Base-by-base conservation (phyloP, 2,797 vertebrate genomes). In the Pyrocephalus nanus region DNA sequence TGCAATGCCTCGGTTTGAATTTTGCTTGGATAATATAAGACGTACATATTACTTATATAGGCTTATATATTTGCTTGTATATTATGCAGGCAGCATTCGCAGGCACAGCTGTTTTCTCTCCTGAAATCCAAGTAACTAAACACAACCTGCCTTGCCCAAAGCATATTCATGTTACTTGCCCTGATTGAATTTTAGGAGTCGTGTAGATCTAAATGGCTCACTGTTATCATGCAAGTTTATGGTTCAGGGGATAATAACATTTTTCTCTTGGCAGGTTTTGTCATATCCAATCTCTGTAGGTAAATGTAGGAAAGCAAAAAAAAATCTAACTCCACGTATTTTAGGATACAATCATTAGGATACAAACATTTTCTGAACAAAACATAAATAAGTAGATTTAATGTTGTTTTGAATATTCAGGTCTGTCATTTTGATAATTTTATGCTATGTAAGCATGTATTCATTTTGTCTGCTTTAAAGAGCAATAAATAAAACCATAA, bases 211-310 rank as follows among this genome's bases (percentile, higher is more conserved):
- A 61, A 42, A 57, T 79, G 88, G 79, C 21, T 95, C 26, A 20
- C 10, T 47, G 18, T 88, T 86, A 36, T 7, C 15, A 48, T 32
- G 32, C 55, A 47, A 47, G 34, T 84, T 86, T 85, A 50, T 47
- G 51, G 67, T 90, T 95, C 89, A 86, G 70, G 11, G 57, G 40
- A 86, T 73, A 92, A 81, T 11, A 72, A 14, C 19, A 64, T 91
- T 88, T 92, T 92, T 94, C 84, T 90, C 58, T 84, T 86, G 85
- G 66, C 45, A 48, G 62, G 40, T 83, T 94, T 88, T 88, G 79
- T 91, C 79, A 30, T 48, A 88, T 47, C 17, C 17, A 57, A 16
- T 81, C 42, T n/a, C n/a, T 21, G 36, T n/a, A 90, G 36, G 55
- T 73, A 84, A 84, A 84, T 11, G 34, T 32, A 70, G 48, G 53